Conservation (phyloP, 2,797 vertebrate species). For the Pseudotriccus pelzelni region DNA sequence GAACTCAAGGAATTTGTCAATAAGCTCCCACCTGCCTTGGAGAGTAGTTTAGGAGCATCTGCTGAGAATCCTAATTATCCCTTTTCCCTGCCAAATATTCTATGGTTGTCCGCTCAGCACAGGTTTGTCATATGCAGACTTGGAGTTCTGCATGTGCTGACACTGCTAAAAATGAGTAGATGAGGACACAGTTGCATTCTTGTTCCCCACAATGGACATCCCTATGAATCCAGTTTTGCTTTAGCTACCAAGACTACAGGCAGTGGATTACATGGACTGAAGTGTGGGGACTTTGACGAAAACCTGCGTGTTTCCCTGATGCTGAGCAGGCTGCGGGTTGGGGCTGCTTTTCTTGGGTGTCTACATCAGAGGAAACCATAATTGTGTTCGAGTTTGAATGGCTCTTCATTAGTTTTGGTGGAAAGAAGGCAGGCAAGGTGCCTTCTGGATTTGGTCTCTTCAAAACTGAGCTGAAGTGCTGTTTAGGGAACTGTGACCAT, state of each 20-base stretch:
- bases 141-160: background rate
- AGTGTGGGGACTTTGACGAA: background rate
- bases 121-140: background rate
- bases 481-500: background rate
- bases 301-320: background rate
- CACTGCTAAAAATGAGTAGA: background rate
- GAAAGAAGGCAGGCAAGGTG: background rate
- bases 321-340: background rate
- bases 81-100: background rate
- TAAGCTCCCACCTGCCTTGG: background rate
- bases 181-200: background rate
- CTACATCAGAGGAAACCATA: background rate
- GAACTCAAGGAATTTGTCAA: background rate
- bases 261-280: background rate
- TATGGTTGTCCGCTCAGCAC: background rate
- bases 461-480: background rate
- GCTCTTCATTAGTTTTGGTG: background rate
- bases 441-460: background rate
- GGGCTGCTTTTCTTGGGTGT: accelerated
- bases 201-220: background rate
- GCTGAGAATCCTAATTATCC: background rate
- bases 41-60: background rate
- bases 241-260: background rate
- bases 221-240: background rate
- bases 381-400: background rate